phyloP scores from a whole-genome alignment of 2,797 vertebrate species.

The Urosaurus nigricauda region DNA sequence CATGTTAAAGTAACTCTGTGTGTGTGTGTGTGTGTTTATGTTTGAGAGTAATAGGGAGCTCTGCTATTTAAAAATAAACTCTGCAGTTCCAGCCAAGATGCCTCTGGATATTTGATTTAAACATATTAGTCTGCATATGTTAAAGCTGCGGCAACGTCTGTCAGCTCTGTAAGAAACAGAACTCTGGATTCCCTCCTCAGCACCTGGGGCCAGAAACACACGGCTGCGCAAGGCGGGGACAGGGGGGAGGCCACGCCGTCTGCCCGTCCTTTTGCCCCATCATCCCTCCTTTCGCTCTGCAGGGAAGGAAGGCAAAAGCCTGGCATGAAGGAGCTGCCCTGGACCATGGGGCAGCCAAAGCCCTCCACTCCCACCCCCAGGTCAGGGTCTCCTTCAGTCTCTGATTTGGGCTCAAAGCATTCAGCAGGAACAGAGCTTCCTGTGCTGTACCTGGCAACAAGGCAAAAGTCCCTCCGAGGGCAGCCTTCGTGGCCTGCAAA shows the following conservation, averaged over 20 bases:
- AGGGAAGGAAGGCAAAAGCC: constrained; percentile 55
- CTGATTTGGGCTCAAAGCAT: background rate
- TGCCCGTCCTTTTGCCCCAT: too few relatives aligned
- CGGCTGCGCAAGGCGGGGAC: background rate
- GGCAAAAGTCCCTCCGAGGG: too few relatives aligned
- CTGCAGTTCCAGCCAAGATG: constrained; percentile 46
- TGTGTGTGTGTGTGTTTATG: constrained; percentile 30
- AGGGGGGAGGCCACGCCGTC: background rate
- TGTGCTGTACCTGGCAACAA: too few relatives aligned
- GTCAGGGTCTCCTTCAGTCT: background rate
- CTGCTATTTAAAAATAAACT: constrained; percentile 51
- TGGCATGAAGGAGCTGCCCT: constrained; percentile 61
- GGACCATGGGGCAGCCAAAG: background rate
- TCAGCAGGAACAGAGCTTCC: too few relatives aligned
- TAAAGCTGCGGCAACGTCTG: constrained; percentile 52
- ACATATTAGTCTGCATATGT: constrained; percentile 15
- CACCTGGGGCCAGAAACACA: constrained; percentile 48
- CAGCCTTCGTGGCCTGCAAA: too few relatives aligned
- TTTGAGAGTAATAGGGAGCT: constrained; percentile 63
- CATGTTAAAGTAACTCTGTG: background rate
- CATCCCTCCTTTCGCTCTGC: constrained; percentile 30
- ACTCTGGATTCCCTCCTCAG: constrained; percentile 34
- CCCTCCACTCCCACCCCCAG: background rate
- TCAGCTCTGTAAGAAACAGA: constrained; percentile 51
- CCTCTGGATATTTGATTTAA: constrained; percentile 58